These are phyloP conservation scores for Erithacus rubecula DNA, from an alignment of 2,797 vertebrate genomes.

Conservation along the genomic window DNA sequence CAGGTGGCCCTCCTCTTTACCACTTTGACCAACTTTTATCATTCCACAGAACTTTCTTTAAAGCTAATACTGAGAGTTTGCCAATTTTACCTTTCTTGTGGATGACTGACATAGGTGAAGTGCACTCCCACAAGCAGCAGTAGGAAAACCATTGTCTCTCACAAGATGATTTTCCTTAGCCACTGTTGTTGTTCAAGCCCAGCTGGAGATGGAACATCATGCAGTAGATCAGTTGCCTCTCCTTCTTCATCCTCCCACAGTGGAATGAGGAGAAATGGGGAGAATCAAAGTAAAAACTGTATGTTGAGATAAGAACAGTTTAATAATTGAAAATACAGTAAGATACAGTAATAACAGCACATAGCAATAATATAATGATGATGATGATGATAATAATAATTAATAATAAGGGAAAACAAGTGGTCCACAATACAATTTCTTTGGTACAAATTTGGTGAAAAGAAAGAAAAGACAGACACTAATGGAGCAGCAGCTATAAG, in stretches of 20 bases:
- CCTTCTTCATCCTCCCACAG: neutral
- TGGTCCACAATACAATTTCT: neutral
- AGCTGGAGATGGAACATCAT: neutral
- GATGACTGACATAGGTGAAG: neutral
- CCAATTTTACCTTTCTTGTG: neutral
- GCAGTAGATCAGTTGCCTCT: too few species aligned
- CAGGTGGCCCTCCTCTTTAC: neutral
- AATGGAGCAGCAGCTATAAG: neutral
- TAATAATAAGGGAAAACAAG: neutral
- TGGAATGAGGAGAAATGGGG: neutral
- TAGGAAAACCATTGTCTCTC: neutral
- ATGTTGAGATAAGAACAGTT: neutral
- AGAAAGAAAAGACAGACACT: neutral
- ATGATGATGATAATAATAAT: too few species aligned
- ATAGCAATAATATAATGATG: too few species aligned
- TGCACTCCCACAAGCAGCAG: neutral
- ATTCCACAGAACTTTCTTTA: neutral
- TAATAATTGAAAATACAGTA: neutral
- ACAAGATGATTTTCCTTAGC: neutral
- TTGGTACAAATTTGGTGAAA: neutral
- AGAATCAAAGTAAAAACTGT: neutral
- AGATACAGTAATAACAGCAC: neutral
- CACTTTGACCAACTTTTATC: neutral
- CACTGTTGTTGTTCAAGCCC: neutral
- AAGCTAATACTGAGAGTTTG: neutral